These are phyloP conservation scores for Macroteleia sp. DNA, from an alignment of 2,888 invertebrate genomes.

Conservation along the genomic window DNA sequence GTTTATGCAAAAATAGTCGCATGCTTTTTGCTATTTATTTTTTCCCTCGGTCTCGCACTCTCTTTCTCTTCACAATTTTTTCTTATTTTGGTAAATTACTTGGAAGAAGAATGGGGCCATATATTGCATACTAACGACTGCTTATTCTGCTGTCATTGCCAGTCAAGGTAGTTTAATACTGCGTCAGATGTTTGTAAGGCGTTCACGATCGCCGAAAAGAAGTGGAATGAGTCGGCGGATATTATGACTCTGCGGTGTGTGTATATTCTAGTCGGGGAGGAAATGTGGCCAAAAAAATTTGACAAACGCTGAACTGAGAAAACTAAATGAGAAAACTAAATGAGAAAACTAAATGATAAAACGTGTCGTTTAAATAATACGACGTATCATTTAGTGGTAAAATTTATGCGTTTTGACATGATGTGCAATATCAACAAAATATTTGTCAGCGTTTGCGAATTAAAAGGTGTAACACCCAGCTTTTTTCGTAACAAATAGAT, in stretches of 20 bases:
- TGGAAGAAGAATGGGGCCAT: conserved; percentile 60
- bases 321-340: no score
- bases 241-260: conserved; percentile 50
- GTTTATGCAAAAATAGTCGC: conserved; percentile 45
- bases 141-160: conserved; percentile 61
- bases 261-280: conserved; percentile 13
- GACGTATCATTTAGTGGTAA: no score
- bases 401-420: no score
- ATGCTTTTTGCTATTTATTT: conserved; percentile 50
- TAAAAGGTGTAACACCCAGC: no score
- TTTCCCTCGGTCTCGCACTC: not conserved
- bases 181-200: conserved; percentile 63
- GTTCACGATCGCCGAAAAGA: conserved; percentile 63
- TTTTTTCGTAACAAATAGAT: no score
- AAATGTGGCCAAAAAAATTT: conserved; percentile 40
- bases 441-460: conserved; percentile 42
- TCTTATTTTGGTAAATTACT: conserved; percentile 58
- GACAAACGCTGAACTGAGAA: no score
- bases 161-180: conserved; percentile 61
- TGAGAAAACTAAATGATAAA: no score
- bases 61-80: conserved; percentile 12
- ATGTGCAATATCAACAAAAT: conserved; percentile 22
- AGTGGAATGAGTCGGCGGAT: conserved; percentile 58
- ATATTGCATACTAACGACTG: conserved; percentile 65
- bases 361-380: no score